A percentile compares a stretch with the other conserved stretches of the same genome.
Conservation (phyloP, 2,113 vertebrate species). For the Pogona vitticeps region DNA sequence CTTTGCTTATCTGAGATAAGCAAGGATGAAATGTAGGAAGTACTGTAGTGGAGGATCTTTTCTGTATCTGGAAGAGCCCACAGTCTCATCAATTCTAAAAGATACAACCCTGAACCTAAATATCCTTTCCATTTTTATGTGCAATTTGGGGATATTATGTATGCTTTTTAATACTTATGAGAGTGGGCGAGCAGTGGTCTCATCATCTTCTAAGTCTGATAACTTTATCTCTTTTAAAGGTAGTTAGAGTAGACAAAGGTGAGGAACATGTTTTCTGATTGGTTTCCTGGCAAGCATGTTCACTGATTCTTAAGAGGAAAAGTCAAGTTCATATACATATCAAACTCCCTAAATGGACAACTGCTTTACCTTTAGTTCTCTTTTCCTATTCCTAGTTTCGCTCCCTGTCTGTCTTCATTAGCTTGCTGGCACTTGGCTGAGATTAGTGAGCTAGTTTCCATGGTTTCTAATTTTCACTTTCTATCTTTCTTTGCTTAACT, state of each 20-base stretch:
- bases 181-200: not conserved
- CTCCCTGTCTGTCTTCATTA: constrained; percentile 76
- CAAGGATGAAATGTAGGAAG: no score
- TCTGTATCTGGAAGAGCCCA: no score
- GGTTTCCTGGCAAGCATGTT: constrained; percentile 13
- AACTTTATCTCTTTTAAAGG: not conserved
- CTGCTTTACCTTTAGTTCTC: constrained; percentile 53
- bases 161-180: not conserved
- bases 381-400: constrained; percentile 69
- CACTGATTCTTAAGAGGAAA: constrained; percentile 38
- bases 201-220: not conserved
- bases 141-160: not conserved
- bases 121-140: not conserved
- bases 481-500: constrained; percentile 77
- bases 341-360: constrained; percentile 45
- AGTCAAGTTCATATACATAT: constrained; percentile 1
- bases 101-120: not conserved
- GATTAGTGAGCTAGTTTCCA: constrained; percentile 75
- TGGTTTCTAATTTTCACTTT: constrained; percentile 79
- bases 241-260: not conserved
- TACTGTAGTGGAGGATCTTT: no score
- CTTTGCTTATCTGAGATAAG: no score
- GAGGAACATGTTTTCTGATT: not conserved
- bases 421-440: constrained; percentile 72
- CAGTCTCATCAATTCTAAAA: not conserved